These are phyloP conservation scores for Exephanes ischioxanthus DNA, from an alignment of 2,888 invertebrate genomes.

Conservation along the genomic window DNA sequence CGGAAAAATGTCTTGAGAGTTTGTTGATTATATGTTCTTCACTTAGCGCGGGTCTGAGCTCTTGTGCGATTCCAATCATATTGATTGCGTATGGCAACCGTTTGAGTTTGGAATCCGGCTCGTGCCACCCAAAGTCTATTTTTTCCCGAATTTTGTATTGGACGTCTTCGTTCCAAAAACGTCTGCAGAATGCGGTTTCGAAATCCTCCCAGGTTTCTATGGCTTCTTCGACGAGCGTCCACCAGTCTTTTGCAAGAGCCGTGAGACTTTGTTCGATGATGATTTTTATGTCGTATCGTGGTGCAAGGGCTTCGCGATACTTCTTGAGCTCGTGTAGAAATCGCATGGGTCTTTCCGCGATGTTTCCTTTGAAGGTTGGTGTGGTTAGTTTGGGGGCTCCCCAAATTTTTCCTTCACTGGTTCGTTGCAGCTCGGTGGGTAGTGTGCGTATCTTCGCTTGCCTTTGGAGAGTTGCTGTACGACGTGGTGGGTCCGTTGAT, in stretches of 20 bases:
- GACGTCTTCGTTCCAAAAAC: constrained; percentile 2
- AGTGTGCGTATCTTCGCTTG: too few relatives aligned
- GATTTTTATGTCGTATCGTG: not conserved
- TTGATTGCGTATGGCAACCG: not conserved
- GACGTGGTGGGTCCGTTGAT: too few relatives aligned
- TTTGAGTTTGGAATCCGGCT: not conserved
- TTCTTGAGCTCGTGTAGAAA: not conserved
- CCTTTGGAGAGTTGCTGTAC: too few relatives aligned
- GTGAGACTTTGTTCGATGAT: constrained; percentile 4
- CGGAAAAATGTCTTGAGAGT: constrained; percentile 2
- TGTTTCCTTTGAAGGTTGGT: not conserved
- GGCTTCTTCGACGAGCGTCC: not conserved
- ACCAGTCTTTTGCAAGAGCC: constrained; percentile 1
- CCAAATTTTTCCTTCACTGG: too few relatives aligned
- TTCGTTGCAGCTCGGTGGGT: too few relatives aligned
- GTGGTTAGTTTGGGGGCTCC: not conserved
- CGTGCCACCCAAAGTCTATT: not conserved
- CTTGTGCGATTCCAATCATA: constrained; percentile 17
- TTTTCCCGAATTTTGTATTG: not conserved
- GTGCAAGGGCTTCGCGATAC: not conserved
- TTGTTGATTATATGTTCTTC: not conserved
- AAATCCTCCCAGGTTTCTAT: not conserved
- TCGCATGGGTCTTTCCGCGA: not conserved
- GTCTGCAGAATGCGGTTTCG: not conserved
- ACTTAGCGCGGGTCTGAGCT: not conserved